A percentile compares a stretch with the other conserved stretches of the same genome.
Evolutionary conservation across 2,113 vertebrate genomes (phyloP).

Genomic region (Thomomys bottae): DNA sequence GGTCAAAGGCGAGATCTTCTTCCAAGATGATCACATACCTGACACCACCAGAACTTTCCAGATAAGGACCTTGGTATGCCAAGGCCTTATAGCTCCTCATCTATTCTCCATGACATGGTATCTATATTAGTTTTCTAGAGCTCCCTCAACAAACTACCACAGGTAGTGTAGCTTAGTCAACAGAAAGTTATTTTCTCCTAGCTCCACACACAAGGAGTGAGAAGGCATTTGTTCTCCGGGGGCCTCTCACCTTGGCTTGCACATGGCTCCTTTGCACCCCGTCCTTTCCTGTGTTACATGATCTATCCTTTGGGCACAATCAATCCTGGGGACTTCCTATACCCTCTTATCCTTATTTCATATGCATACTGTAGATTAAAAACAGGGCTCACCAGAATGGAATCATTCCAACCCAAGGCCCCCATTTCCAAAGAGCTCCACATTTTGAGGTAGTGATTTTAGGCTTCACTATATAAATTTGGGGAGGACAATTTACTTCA

Average conservation of each 20-base stretch:
- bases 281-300: neutral
- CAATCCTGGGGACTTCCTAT: neutral
- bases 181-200: neutral
- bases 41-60: neutral
- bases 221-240: neutral
- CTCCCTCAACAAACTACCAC: neutral
- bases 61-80: neutral
- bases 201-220: neutral
- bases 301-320: neutral
- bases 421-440: neutral
- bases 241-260: neutral
- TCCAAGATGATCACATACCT: neutral
- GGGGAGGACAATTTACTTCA: neutral
- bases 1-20: neutral
- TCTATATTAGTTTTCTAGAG: neutral
- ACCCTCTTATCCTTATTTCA: neutral
- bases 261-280: fast-evolving
- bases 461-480: neutral
- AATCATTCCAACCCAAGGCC: neutral
- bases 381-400: neutral
- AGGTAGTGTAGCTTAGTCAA: neutral
- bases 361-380: neutral
- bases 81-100: neutral
- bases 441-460: neutral
- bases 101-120: neutral